Evolutionary conservation across 2,888 invertebrate genomes (phyloP).

Genomic region (Resseliella maxima): DNA sequence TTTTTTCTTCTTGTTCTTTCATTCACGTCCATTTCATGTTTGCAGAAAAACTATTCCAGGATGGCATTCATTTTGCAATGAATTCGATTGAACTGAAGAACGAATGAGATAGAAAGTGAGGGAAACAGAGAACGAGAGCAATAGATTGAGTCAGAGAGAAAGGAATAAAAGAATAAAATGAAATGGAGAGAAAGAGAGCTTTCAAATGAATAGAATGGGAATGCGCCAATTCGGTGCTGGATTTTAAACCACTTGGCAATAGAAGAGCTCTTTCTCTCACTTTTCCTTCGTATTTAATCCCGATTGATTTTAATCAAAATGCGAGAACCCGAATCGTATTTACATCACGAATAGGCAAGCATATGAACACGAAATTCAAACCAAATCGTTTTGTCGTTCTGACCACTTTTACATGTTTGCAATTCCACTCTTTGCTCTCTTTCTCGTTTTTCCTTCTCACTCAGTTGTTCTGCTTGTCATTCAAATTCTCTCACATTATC

Average conservation of each 20-base stretch:
- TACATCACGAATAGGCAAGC: neutral
- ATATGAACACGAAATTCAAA: conserved; percentile 16
- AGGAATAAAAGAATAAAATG: no score
- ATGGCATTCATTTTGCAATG: neutral
- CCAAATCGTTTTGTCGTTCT: conserved; percentile 53
- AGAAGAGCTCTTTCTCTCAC: neutral
- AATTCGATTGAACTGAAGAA: no score
- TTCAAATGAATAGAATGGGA: neutral
- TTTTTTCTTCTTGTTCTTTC: neutral
- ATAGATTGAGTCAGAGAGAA: no score
- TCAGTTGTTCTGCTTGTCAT: no score
- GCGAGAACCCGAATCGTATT: conserved; percentile 1
- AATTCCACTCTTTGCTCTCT: neutral
- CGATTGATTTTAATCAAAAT: conserved; percentile 47
- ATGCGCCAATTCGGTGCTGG: conserved; percentile 19
- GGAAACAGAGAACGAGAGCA: no score
- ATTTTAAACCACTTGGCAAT: conserved; percentile 39
- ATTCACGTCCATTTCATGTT: neutral
- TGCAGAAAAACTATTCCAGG: neutral
- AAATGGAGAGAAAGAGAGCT: neutral
- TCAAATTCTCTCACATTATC: no score
- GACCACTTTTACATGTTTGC: conserved; percentile 33
- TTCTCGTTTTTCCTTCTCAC: neutral
- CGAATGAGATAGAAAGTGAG: no score
- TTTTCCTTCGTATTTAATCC: conserved; percentile 1